Evolutionary conservation across 2,113 vertebrate species (phyloP).

Genomic region (Otus sunia): DNA sequence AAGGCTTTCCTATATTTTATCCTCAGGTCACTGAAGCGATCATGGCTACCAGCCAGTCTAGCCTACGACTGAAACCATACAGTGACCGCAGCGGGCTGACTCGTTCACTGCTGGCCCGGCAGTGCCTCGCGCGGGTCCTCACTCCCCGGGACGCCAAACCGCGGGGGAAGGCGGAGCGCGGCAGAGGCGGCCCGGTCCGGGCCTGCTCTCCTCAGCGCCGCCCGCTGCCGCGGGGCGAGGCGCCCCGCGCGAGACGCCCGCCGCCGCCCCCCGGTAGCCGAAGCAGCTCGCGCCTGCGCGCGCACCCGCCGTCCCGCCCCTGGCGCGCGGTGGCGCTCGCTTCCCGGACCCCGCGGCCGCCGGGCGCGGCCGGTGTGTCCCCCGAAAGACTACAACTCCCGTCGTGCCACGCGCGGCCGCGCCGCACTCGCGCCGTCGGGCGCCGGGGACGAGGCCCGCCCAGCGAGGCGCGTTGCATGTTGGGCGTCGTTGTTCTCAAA

Average conservation of each 20-base stretch:
- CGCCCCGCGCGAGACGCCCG: background rate
- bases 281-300: background rate
- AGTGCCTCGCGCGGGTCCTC: too few species aligned
- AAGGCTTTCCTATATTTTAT: background rate
- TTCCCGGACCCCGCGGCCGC: fast-evolving
- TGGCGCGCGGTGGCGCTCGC: background rate
- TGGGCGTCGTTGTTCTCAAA: constrained; percentile 50
- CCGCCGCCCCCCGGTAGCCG: fast-evolving
- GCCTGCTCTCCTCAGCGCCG: fast-evolving
- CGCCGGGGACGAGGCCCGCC: fast-evolving
- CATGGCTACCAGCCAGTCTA: background rate
- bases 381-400: background rate
- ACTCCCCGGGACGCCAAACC: background rate
- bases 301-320: background rate
- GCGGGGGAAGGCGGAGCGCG: fast-evolving
- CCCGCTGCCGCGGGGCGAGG: fast-evolving
- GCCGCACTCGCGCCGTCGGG: fast-evolving
- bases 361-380: fast-evolving
- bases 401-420: fast-evolving
- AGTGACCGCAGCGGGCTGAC: fast-evolving
- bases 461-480: background rate
- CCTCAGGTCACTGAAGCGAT: too few species aligned
- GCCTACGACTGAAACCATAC: fast-evolving
- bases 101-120: fast-evolving
- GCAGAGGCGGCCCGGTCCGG: fast-evolving